phyloP scores from a whole-genome alignment of 2,888 invertebrate genomes.

The Erebia epiphron region DNA sequence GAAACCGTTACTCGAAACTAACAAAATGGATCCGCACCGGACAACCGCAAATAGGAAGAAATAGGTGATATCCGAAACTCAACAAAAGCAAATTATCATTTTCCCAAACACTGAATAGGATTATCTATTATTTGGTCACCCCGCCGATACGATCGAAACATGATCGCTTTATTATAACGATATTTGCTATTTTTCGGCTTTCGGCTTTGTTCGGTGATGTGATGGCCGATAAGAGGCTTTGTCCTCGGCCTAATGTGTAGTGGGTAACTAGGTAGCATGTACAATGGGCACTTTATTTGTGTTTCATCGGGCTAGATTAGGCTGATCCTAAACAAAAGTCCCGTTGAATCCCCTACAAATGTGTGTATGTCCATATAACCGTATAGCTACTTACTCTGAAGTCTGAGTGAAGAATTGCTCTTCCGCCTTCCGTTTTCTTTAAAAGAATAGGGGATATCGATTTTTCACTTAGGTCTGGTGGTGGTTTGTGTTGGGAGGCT shows the following conservation, averaged over 20 bases:
- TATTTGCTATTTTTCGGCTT: constrained; percentile 69
- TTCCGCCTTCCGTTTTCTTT: too few species aligned
- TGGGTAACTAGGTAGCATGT: background rate
- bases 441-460: too few species aligned
- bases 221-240: constrained; percentile 50
- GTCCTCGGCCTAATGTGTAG: constrained; percentile 36
- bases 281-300: background rate
- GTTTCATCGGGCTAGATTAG: too few species aligned
- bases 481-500: too few species aligned
- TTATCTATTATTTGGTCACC: constrained; percentile 73
- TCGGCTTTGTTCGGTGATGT: constrained; percentile 54
- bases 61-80: constrained; percentile 47
- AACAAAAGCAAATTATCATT: constrained; percentile 51
- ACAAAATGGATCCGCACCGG: constrained; percentile 43
- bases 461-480: too few species aligned
- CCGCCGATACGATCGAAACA: constrained; percentile 70
- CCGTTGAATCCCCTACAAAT: too few species aligned
- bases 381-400: too few species aligned
- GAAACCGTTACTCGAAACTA: constrained; percentile 29
- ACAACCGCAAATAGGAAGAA: constrained; percentile 50
- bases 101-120: constrained; percentile 62
- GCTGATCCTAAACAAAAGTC: too few species aligned
- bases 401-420: too few species aligned
- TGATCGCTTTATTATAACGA: constrained; percentile 79
- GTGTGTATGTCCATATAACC: too few species aligned